A percentile compares a stretch with the other conserved stretches of the same genome.
phyloP scores from a whole-genome alignment of 1,140 invertebrate genomes.

The Drosophila mauritiana region DNA sequence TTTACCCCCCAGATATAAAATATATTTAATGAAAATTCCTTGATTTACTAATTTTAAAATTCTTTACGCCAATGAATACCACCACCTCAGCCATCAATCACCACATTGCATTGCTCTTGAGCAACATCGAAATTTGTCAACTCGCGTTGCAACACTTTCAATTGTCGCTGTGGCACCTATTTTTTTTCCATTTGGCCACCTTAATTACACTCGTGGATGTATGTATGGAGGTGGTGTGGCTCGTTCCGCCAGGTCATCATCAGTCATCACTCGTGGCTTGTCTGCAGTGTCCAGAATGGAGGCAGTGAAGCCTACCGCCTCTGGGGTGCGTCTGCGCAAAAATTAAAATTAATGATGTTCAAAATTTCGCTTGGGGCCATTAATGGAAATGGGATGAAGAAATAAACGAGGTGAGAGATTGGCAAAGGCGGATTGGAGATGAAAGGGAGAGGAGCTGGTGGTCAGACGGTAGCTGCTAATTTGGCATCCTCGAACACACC shows the following conservation, averaged over 20 bases:
- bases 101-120: constrained; percentile 14
- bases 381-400: constrained; percentile 42
- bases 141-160: constrained; percentile 48
- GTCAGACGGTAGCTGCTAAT: constrained; percentile 67
- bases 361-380: constrained; percentile 52
- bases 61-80: constrained; percentile 1
- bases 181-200: constrained; percentile 32
- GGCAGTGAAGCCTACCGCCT: constrained; percentile 47
- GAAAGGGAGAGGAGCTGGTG: constrained; percentile 6
- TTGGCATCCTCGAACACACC: constrained; percentile 54
- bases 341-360: constrained; percentile 83
- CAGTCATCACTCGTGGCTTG: constrained; percentile 29
- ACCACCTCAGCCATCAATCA: constrained; percentile 18
- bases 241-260: constrained; percentile 44
- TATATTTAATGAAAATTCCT: neutral
- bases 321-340: constrained; percentile 72
- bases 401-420: constrained; percentile 18
- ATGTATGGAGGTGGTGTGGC: constrained; percentile 21
- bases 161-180: constrained; percentile 38
- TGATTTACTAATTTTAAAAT: neutral
- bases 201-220: constrained; percentile 45
- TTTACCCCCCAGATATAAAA: neutral
- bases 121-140: constrained; percentile 30
- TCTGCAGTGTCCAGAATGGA: constrained; percentile 62
- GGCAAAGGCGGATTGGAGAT: neutral